A percentile compares a stretch with the other conserved stretches of the same genome.
Evolutionary conservation across 2,113 vertebrate genomes (phyloP).

Genomic region (Chamaetylas fuelleborni): DNA sequence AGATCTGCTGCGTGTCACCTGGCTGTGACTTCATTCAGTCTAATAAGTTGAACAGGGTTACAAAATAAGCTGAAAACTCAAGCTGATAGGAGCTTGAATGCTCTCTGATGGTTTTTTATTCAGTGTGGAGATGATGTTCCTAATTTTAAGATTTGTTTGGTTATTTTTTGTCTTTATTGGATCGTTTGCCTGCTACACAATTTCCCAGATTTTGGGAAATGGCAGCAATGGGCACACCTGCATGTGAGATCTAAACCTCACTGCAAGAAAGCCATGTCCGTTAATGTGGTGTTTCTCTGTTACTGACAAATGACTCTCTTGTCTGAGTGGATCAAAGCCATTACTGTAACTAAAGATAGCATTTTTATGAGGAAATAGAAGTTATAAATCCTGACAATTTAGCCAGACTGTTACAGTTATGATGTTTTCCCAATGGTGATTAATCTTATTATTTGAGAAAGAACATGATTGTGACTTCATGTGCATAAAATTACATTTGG

Average conservation of each 20-base stretch:
- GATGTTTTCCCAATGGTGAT: background rate
- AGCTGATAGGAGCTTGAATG: background rate
- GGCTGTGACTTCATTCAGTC: background rate
- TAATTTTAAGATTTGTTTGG: background rate
- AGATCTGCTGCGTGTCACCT: background rate
- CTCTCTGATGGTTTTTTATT: background rate
- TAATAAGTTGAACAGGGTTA: background rate
- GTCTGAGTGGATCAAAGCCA: background rate
- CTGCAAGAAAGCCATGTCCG: background rate
- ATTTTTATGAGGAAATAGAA: background rate
- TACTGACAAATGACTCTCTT: background rate
- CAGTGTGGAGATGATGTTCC: background rate
- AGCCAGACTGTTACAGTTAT: background rate
- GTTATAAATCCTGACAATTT: conserved; percentile 6
- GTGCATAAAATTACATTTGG: background rate
- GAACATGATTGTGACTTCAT: background rate
- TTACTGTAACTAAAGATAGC: background rate
- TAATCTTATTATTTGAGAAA: background rate
- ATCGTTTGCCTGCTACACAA: background rate
- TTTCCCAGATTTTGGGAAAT: background rate
- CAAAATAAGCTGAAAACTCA: background rate
- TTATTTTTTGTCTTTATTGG: background rate
- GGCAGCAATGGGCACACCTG: background rate
- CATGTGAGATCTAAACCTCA: background rate
- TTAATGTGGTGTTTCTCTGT: background rate